phyloP scores from a whole-genome alignment of 2,888 invertebrate species.

The Caenorhabditis macrosperma region DNA sequence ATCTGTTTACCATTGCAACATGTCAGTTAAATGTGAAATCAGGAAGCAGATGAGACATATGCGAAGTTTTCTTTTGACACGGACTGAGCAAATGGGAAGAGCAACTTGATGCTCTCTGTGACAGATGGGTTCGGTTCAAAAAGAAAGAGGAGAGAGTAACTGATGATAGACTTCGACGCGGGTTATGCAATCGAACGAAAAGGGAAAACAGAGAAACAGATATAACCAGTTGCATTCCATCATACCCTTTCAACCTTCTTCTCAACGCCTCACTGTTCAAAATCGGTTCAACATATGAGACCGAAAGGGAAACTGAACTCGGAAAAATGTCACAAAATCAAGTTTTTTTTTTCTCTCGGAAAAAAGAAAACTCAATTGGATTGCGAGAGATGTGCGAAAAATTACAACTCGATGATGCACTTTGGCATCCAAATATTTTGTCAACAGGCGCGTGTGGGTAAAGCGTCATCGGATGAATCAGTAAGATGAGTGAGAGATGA shows the following conservation, averaged over 20 bases:
- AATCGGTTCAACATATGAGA: slow-evolving; percentile 30
- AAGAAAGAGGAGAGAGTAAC: not conserved
- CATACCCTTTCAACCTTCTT: slow-evolving; percentile 5
- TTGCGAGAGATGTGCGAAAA: not conserved
- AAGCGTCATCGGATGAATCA: slow-evolving; percentile 11
- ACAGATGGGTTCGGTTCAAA: not conserved
- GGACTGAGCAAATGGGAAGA: not conserved
- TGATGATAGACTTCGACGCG: not conserved
- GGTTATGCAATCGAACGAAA: slow-evolving; percentile 39
- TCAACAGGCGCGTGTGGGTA: slow-evolving; percentile 35
- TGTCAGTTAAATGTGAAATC: slow-evolving; percentile 49
- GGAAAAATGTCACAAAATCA: not conserved
- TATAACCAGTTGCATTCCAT: slow-evolving; percentile 35
- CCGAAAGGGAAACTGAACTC: slow-evolving; percentile 1
- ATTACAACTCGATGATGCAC: slow-evolving; percentile 28
- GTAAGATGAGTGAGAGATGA: slow-evolving; percentile 31
- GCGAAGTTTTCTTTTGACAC: slow-evolving; percentile 12
- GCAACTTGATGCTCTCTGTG: not conserved
- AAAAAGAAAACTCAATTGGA: not conserved
- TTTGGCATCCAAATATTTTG: slow-evolving; percentile 23
- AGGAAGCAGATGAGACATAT: slow-evolving; percentile 23
- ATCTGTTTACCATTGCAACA: slow-evolving; percentile 46
- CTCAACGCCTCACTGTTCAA: slow-evolving; percentile 24
- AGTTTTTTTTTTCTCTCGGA: not conserved
- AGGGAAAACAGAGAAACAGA: slow-evolving; percentile 9